phyloP scores from a whole-genome alignment of 1,140 invertebrate species.

The Littorina saxatilis region DNA sequence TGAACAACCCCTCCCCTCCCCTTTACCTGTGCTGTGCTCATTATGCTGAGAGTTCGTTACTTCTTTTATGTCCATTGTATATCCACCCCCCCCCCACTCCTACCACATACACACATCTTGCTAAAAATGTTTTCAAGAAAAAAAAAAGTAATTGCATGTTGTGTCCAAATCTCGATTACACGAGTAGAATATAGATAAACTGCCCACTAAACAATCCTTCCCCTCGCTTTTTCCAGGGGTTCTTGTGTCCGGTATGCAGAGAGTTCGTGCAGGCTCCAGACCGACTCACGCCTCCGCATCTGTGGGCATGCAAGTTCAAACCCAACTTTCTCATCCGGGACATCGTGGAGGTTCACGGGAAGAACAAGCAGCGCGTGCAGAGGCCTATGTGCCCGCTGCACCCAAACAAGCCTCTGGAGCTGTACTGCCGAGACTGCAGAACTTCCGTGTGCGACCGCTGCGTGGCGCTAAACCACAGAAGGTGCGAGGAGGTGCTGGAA shows the following conservation, averaged over 20 bases:
- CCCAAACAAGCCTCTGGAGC: constrained; percentile 25
- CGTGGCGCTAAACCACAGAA: constrained; percentile 43
- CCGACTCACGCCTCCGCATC: constrained; percentile 5
- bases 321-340: constrained; percentile 37
- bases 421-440: constrained; percentile 31
- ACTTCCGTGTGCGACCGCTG: constrained; percentile 28
- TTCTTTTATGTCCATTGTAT: no score
- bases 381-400: constrained; percentile 7
- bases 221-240: constrained; percentile 6
- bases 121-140: no score
- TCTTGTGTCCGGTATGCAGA: constrained; percentile 23
- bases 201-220: no score
- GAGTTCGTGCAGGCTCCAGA: constrained; percentile 31
- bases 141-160: no score
- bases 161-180: no score
- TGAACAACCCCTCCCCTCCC: no score
- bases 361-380: constrained; percentile 1
- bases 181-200: no score
- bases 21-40: no score
- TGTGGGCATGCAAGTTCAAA: constrained; percentile 21
- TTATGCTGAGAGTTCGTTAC: no score
- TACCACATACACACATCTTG: no score
- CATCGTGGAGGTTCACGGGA: constrained; percentile 21
- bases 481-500: constrained; percentile 47
- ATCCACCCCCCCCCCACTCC: no score